These are phyloP conservation scores for Athalia cordata DNA, from an alignment of 2,888 invertebrate genomes.

Conservation along the genomic window DNA sequence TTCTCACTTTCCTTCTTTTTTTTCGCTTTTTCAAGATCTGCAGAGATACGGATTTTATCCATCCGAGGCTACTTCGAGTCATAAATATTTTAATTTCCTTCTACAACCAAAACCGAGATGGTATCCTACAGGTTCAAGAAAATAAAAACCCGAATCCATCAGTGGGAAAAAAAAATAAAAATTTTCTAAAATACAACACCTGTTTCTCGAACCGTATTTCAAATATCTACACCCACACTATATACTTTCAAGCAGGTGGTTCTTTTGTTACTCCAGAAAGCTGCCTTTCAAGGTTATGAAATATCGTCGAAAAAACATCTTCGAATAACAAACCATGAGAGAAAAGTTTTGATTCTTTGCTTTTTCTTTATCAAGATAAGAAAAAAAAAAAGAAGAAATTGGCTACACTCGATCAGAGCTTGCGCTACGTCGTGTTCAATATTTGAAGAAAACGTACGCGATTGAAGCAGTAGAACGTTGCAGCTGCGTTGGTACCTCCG, in stretches of 20 bases:
- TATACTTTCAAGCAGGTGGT: too few species aligned
- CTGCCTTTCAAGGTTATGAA: not conserved
- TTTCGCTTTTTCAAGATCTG: too few species aligned
- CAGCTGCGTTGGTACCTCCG: too few species aligned
- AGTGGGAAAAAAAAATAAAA: not conserved
- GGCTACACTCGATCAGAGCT: not conserved
- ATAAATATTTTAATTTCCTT: too few species aligned
- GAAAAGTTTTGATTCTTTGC: not conserved
- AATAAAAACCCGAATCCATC: not conserved
- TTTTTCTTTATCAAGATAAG: slow-evolving; percentile 7
- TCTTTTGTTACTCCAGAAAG: too few species aligned
- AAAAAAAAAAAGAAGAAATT: not conserved
- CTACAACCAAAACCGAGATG: too few species aligned
- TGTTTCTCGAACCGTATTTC: too few species aligned
- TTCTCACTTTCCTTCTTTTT: not conserved
- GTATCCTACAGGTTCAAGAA: too few species aligned
- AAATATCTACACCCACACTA: too few species aligned
- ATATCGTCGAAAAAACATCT: not conserved
- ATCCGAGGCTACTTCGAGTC: too few species aligned
- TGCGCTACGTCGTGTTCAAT: slow-evolving; percentile 15
- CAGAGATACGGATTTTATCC: too few species aligned
- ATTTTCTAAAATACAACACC: not conserved
- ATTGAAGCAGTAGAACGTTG: too few species aligned
- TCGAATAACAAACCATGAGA: not conserved
- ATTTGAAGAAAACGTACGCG: slow-evolving; percentile 8